Conservation (phyloP, 2,888 invertebrate genomes). For the Fragum sueziense region DNA sequence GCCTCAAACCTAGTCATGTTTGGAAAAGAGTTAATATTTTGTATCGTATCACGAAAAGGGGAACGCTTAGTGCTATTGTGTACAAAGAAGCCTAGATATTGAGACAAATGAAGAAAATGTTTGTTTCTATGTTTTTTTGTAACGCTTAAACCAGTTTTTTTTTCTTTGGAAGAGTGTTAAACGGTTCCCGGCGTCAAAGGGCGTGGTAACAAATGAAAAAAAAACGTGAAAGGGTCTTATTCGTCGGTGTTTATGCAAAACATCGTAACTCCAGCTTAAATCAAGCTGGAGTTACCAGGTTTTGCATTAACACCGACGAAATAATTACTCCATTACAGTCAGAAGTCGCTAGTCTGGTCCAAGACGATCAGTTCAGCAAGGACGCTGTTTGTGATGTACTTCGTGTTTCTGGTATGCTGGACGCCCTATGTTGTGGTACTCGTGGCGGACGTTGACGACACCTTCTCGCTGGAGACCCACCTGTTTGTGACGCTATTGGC, state of each 20-base stretch:
- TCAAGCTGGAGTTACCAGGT: too few species aligned
- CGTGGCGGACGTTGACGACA: slow-evolving; percentile 65
- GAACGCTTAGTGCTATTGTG: background rate
- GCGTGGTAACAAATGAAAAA: background rate
- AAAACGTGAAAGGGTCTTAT: background rate
- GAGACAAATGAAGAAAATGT: background rate
- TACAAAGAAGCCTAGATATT: background rate
- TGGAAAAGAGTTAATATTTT: background rate
- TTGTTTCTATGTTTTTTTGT: background rate
- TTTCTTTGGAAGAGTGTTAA: background rate
- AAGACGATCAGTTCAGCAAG: slow-evolving; percentile 55
- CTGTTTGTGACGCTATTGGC: slow-evolving; percentile 76
- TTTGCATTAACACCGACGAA: too few species aligned
- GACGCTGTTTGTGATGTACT: slow-evolving; percentile 72
- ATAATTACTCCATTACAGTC: background rate
- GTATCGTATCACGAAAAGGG: background rate
- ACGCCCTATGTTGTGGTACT: slow-evolving; percentile 74
- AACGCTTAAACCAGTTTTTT: background rate
- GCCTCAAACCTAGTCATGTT: background rate
- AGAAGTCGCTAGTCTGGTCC: background rate
- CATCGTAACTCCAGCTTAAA: too few species aligned
- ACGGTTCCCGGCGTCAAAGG: background rate
- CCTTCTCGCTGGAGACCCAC: slow-evolving; percentile 68
- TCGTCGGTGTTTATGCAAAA: too few species aligned
- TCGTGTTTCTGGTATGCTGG: slow-evolving; percentile 75